Evolutionary conservation across 2,797 vertebrate genomes (phyloP), one percentile per base, ranked within the genome.

Genomic region (Syngnathus acus): DNA sequence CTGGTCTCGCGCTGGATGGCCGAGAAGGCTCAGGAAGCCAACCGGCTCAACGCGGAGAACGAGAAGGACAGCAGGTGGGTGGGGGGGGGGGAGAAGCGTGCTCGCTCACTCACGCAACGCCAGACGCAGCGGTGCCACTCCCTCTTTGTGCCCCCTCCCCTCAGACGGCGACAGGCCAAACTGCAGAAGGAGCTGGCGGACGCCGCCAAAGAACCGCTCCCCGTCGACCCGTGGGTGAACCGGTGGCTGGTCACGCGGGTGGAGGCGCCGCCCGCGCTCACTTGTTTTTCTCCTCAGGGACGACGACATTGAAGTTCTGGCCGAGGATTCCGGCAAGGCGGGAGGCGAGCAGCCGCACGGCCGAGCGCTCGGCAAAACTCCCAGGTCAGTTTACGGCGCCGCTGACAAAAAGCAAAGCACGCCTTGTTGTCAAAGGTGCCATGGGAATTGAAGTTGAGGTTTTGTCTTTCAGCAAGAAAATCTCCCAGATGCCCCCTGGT

Each of bases 1-100:
- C 88, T 99, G 66, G 95, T 99, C 69, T 93, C 95, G 0, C 92
- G 97, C 10, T 99, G 97, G 97, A 99, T 99, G 97, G 95, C 97
- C 0, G 97, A 99, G 89, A 99, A 99, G 66, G 94, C 96, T 11
- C 95, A 94, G 83, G 96, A 99, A 84, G 97, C 97, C 66, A 98
- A 99, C 86, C 86, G 89, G 40, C 90, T 99, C 9, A 98, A 98
- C 37, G 95, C 96, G 0, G 97, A 99, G 87, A 99, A 99, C 21
- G 96, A 99, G 78, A 98, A 98, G 80, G 97, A 99, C 86, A 92
- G 85, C 72, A 95, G 93, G 96, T 96, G 66, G 70, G 78, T 0
- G 9, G 50, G 19, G 1, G 61, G 8, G 39, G 42, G 9, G 9
- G n/a, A n/a, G 10, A 13, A 26, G 26, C 26, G 2, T 3, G 26